Evolutionary conservation across 2,797 vertebrate genomes (phyloP).

Genomic region (Anas acuta): DNA sequence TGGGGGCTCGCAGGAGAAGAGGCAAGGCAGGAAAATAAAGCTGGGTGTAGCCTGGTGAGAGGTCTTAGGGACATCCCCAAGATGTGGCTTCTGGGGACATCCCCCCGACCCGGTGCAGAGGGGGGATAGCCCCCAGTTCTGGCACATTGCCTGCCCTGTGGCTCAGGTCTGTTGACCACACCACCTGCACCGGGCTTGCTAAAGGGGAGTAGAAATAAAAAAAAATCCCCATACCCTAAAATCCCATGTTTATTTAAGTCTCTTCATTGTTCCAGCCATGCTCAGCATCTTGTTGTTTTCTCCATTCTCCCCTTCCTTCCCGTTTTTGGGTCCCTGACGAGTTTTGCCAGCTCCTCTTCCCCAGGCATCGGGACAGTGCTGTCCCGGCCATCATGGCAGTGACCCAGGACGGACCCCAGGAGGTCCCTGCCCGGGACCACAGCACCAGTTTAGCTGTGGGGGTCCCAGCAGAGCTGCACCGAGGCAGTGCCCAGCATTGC

Average conservation of each 20-base stretch:
- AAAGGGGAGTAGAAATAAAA: background rate
- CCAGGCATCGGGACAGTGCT: background rate
- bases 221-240: background rate
- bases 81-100: background rate
- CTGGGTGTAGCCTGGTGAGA: background rate
- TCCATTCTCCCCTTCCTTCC: background rate
- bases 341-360: background rate
- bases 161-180: background rate
- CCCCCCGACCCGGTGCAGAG: too few relatives aligned
- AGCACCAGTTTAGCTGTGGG: background rate
- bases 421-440: background rate
- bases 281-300: background rate
- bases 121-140: background rate
- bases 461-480: background rate
- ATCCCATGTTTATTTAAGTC: background rate
- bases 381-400: too few relatives aligned
- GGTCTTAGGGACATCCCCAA: background rate
- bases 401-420: background rate
- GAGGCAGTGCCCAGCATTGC: background rate
- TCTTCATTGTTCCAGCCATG: background rate
- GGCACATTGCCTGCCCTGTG: background rate
- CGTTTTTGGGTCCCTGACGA: background rate
- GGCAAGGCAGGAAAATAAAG: background rate
- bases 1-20: background rate
- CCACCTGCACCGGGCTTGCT: rapidly evolving